Evolutionary conservation across 1,140 invertebrate species (phyloP).

Genomic region (Micrasema longulum): DNA sequence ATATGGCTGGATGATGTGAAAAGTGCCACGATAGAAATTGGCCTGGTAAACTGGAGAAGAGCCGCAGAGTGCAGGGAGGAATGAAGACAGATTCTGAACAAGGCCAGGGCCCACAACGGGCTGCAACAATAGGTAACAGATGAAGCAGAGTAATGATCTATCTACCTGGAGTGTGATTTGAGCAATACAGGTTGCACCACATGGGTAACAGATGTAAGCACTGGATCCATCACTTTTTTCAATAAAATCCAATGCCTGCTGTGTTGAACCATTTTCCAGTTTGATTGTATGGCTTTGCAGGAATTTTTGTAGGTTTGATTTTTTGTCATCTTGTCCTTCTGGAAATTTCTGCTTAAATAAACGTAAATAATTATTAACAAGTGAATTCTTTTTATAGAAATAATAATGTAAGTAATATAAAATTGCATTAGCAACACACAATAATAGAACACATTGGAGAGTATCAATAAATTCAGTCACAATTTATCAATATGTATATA

Average conservation of each 20-base stretch:
- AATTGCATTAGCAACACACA: too few species aligned
- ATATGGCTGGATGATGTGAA: too few species aligned
- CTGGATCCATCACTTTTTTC: slow-evolving; percentile 14
- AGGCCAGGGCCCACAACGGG: too few species aligned
- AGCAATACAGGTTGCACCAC: slow-evolving; percentile 41
- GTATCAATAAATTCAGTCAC: too few species aligned
- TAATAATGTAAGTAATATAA: too few species aligned
- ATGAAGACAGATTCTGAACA: background rate
- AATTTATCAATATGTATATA: too few species aligned
- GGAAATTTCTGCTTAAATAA: background rate
- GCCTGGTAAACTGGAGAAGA: too few species aligned
- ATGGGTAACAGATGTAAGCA: slow-evolving; percentile 43
- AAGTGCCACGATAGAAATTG: background rate
- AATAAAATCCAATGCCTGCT: slow-evolving; percentile 20
- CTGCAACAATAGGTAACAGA: background rate
- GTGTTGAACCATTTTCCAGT: slow-evolving; percentile 33
- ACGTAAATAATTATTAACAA: too few species aligned
- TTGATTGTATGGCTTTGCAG: slow-evolving; percentile 39
- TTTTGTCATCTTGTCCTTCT: slow-evolving; percentile 12
- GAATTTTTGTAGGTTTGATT: slow-evolving; percentile 24
- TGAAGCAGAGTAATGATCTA: background rate
- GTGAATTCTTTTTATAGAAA: too few species aligned
- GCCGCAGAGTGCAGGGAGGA: background rate
- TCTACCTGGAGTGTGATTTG: slow-evolving; percentile 39
- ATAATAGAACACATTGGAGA: too few species aligned